These are phyloP conservation scores for Glossophaga mutica DNA, from an alignment of 2,797 vertebrate species.

Conservation along the genomic window DNA sequence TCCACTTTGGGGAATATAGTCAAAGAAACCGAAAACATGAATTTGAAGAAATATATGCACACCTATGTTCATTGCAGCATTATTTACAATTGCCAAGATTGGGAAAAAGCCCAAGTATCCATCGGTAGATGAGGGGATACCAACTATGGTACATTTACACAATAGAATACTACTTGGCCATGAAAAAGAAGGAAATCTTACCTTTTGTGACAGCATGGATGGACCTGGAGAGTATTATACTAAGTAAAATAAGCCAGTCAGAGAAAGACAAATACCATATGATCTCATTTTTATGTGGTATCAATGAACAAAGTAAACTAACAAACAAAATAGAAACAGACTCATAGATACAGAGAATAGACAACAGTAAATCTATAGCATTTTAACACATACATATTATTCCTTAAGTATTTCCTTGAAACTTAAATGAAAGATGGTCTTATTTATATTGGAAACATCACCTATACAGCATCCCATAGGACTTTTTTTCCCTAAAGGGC, in stretches of 20 bases:
- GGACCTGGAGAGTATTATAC: not conserved
- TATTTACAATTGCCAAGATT: not conserved
- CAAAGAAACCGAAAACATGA: not conserved
- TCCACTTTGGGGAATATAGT: not conserved
- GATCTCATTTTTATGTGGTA: not conserved
- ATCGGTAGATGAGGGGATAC: not conserved
- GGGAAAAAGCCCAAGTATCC: not conserved
- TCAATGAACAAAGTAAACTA: not conserved
- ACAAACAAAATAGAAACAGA: not conserved
- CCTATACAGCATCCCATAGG: conserved; percentile 21
- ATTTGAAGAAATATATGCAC: not conserved
- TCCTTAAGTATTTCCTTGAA: not conserved
- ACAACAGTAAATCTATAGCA: not conserved
- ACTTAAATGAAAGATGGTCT: not conserved
- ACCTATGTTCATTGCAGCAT: not conserved
- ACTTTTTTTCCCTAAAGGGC: conserved; percentile 24
- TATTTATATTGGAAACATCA: conserved; percentile 21
- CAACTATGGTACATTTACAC: not conserved
- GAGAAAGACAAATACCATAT: not conserved
- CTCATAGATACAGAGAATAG: not conserved
- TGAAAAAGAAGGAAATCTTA: not conserved
- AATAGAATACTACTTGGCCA: not conserved
- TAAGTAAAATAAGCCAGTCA: not conserved
- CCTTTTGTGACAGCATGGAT: not conserved
- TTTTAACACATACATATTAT: not conserved